phyloP scores from a whole-genome alignment of 2,113 vertebrate genomes.

The Ophiodon elongatus region DNA sequence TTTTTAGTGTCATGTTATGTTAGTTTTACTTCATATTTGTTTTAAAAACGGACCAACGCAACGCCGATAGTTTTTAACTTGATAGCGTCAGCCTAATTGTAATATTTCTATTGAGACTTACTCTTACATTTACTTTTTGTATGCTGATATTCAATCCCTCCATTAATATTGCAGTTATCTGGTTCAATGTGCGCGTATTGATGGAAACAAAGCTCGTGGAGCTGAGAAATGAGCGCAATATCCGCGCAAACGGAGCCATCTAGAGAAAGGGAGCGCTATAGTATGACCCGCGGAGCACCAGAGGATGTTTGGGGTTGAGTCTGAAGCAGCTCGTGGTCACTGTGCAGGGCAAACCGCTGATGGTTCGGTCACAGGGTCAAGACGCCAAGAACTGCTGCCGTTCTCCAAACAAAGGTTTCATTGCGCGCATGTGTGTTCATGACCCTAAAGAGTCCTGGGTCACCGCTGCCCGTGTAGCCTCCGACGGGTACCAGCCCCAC shows the following conservation, averaged over 20 bases:
- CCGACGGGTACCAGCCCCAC: neutral
- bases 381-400: slow-evolving; percentile 38
- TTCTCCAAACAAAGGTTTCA: slow-evolving; percentile 69
- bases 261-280: slow-evolving; percentile 1
- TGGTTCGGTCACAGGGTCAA: slow-evolving; percentile 70
- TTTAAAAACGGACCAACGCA: neutral
- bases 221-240: neutral
- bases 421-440: slow-evolving; percentile 67
- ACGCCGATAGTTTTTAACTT: neutral
- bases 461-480: slow-evolving; percentile 47
- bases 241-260: neutral
- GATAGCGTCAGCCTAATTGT: neutral
- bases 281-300: neutral
- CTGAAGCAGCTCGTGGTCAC: slow-evolving; percentile 38
- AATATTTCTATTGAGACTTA: neutral
- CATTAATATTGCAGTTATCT: neutral
- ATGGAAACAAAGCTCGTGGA: neutral
- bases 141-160: neutral
- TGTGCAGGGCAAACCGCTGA: slow-evolving; percentile 69
- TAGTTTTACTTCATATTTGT: neutral
- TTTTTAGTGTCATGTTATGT: too few relatives aligned
- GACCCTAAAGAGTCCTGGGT: slow-evolving; percentile 70
- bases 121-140: neutral
- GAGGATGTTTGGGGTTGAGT: slow-evolving; percentile 26
- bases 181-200: neutral